Percentiles rank a stretch among this genome's conserved stretches.
Conservation (phyloP, 2,797 vertebrate species). For the Leptatherina wallacei region DNA sequence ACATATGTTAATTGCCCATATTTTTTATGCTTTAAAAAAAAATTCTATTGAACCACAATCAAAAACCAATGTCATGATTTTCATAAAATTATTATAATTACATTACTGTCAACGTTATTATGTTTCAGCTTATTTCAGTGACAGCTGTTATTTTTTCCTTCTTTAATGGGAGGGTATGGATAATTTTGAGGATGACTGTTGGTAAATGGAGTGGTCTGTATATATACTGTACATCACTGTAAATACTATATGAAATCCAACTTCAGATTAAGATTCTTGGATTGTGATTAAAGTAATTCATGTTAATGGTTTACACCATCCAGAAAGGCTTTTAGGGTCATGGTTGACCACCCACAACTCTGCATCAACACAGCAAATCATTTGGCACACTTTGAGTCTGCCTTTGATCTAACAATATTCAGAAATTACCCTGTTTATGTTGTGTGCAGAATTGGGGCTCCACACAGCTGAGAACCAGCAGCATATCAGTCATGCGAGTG, state of each 20-base stretch:
- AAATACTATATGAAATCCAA: background rate
- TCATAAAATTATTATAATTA: too few relatives aligned
- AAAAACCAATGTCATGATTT: too few relatives aligned
- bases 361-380: slow-evolving; percentile 82
- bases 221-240: background rate
- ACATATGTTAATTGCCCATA: too few relatives aligned
- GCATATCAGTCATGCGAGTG: slow-evolving; percentile 55
- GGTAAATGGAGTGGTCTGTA: background rate
- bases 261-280: background rate
- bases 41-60: too few relatives aligned
- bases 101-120: too few relatives aligned
- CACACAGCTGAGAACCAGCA: slow-evolving; percentile 52
- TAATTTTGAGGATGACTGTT: too few relatives aligned
- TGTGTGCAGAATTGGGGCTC: slow-evolving; percentile 57
- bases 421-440: slow-evolving; percentile 63
- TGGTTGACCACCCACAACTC: slow-evolving; percentile 80
- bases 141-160: too few relatives aligned
- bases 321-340: slow-evolving; percentile 56
- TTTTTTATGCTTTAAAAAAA: too few relatives aligned
- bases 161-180: too few relatives aligned
- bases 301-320: slow-evolving; percentile 87
- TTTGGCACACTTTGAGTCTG: slow-evolving; percentile 58
- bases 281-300: slow-evolving; percentile 61
- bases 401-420: slow-evolving; percentile 58
- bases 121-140: too few relatives aligned